Evolutionary conservation across 2,797 vertebrate genomes (phyloP), one percentile per base, ranked within the genome.

Genomic region (Hybognathus amarus): DNA sequence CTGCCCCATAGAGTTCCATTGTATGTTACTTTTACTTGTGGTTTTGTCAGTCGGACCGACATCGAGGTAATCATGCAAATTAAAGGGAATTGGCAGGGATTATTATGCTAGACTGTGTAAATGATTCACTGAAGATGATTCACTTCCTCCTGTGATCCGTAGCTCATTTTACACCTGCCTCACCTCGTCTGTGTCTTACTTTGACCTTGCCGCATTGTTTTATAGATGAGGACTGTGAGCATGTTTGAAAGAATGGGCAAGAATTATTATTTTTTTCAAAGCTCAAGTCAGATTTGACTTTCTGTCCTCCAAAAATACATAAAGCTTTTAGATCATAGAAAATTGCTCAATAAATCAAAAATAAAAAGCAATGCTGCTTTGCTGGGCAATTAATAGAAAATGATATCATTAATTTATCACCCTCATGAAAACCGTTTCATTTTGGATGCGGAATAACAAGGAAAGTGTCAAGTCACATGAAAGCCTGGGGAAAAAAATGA

Each of bases 41-140:
- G 13, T 40, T 38, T 52, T 10, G 73, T 76, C 69, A 66, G 40
- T 52, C 33, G 56, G 33, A 74, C 68, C 77, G 76, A 86, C 89
- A 90, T 89, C 88, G 90, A 89, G 89, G 79, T 89, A 88, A 91
- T 93, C 87, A 91, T 93, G 89, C 87, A 89, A 91, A 92, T 90
- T 90, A 74, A 81, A 85, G 87, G 83, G 86, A 91, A 91, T 90
- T 90, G 91, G 90, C 82, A 77, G 79, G 90, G 90, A 92, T 93
- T 93, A 91, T 70, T n/a, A 89, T 89, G 79, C 47, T 79, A 90
- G 86, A 84, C 80, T 82, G 77, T 91, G 89, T 90, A 92, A 92
- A 89, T 91, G 91, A 92, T 92, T 91, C 20, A 87, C 85, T 76
- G 91, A 56, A 40, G 74, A 68, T 17, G 68, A 67, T 76, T 81